Percentiles rank a stretch among this genome's conserved stretches.
phyloP scores from a whole-genome alignment of 2,113 vertebrate genomes.

The Clarias batrachus region DNA sequence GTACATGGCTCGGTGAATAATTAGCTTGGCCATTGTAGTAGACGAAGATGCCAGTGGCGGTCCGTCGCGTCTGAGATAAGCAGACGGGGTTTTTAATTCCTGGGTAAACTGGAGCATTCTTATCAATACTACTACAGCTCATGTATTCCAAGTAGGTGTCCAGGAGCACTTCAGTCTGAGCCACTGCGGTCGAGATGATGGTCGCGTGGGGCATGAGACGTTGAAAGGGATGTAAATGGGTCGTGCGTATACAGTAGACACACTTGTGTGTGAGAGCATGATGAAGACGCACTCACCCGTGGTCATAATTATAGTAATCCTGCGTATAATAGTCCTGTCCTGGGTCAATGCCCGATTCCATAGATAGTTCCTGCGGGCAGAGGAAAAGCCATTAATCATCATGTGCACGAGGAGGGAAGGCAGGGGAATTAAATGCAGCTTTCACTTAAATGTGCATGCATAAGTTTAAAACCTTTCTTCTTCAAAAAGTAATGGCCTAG shows the following conservation, averaged over 20 bases:
- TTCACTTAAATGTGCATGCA: not conserved
- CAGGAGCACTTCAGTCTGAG: constrained; percentile 5
- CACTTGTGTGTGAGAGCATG: not conserved
- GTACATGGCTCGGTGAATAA: constrained; percentile 23
- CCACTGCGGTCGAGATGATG: not conserved
- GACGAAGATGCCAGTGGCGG: constrained; percentile 14
- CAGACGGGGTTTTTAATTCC: constrained; percentile 17
- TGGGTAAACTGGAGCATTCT: not conserved
- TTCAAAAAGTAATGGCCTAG: not conserved
- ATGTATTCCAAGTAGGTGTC: not conserved
- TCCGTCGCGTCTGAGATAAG: not conserved
- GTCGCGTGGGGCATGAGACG: not conserved
- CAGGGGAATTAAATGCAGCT: not conserved
- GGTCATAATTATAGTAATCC: constrained; percentile 98
- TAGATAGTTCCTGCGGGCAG: constrained; percentile 86
- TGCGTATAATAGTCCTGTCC: constrained; percentile 96
- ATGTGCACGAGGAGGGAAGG: not conserved
- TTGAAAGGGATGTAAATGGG: not conserved
- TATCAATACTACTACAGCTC: constrained; percentile 8
- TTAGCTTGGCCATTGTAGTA: constrained; percentile 18
- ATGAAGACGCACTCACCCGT: constrained; percentile 79
- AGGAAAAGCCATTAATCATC: constrained; percentile 54
- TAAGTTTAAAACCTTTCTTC: not conserved
- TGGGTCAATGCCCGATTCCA: constrained; percentile 97
- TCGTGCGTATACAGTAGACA: not conserved